Evolutionary conservation across 2,113 vertebrate genomes (phyloP).

Genomic region (Butastur rufipennis): DNA sequence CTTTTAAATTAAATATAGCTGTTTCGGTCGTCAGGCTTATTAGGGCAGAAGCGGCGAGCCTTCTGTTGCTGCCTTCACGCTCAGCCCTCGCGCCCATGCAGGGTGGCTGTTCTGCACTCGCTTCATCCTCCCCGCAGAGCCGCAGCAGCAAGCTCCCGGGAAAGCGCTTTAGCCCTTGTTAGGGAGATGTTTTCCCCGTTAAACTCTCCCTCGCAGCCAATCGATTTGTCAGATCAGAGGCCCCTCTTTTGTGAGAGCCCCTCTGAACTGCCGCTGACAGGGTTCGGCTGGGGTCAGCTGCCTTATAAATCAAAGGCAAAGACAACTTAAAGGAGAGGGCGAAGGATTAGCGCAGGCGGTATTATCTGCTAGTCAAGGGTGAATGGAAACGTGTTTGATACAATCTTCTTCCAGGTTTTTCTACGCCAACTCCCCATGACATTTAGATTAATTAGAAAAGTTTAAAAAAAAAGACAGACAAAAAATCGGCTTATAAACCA

Average conservation of each 20-base stretch:
- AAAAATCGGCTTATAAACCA: background rate
- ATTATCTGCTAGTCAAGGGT: constrained; percentile 25
- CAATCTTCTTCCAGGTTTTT: background rate
- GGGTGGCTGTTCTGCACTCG: background rate
- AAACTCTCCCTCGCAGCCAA: constrained; percentile 45
- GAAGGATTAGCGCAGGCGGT: constrained; percentile 12
- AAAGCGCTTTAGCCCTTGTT: constrained; percentile 43
- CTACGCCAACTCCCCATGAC: background rate
- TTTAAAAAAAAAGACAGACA: background rate
- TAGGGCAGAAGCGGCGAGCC: background rate
- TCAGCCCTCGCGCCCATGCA: background rate
- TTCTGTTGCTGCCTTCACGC: background rate
- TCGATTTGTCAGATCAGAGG: constrained; percentile 66
- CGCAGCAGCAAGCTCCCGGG: background rate
- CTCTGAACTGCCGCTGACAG: constrained; percentile 66
- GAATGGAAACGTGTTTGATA: constrained; percentile 25
- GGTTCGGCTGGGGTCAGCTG: constrained; percentile 48
- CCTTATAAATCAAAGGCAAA: constrained; percentile 63
- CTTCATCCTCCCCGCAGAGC: background rate
- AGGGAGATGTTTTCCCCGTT: constrained; percentile 30
- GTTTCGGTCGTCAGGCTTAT: background rate
- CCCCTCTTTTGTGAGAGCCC: constrained; percentile 33
- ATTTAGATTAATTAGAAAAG: constrained; percentile 65
- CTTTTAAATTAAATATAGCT: constrained; percentile 26
- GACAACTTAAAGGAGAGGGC: constrained; percentile 13